Conservation (phyloP, 2,888 invertebrate genomes). For the Allygus modestus region DNA sequence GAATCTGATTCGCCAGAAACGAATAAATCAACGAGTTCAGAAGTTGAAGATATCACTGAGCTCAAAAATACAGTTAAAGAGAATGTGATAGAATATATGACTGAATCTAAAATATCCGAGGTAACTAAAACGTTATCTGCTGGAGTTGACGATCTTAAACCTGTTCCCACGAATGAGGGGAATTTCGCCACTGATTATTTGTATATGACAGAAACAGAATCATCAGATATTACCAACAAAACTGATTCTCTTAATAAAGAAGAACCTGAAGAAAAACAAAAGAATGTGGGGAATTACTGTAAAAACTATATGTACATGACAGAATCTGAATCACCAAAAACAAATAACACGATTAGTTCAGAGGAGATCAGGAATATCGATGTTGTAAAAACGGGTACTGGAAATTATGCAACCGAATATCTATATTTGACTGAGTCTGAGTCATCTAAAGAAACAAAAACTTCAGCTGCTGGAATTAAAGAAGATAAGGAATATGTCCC, state of each 20-base stretch:
- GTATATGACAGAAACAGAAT: slow-evolving; percentile 21
- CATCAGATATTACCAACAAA: not conserved
- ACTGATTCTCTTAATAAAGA: not conserved
- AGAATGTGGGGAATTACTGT: slow-evolving; percentile 6
- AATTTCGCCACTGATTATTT: not conserved
- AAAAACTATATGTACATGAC: slow-evolving; percentile 20
- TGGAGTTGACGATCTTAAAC: not conserved
- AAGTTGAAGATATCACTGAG: not conserved
- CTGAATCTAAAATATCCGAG: not conserved
- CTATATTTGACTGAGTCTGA: slow-evolving; percentile 9
- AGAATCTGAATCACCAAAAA: slow-evolving; percentile 15
- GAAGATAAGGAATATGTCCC: not conserved
- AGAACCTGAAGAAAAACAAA: not conserved
- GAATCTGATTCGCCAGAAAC: slow-evolving; percentile 40
- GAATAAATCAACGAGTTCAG: not conserved
- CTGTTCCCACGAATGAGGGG: not conserved
- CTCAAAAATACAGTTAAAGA: not conserved
- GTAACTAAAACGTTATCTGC: not conserved
- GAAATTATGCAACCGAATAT: not conserved
- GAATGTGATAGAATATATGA: not conserved
- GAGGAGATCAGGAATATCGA: not conserved
- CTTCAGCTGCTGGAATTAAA: not conserved
- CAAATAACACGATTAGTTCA: not conserved
- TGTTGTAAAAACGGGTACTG: not conserved
- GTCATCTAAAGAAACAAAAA: not conserved